These are phyloP conservation scores for Elymnias hypermnestra DNA, from an alignment of 1,140 invertebrate species.

Conservation along the genomic window DNA sequence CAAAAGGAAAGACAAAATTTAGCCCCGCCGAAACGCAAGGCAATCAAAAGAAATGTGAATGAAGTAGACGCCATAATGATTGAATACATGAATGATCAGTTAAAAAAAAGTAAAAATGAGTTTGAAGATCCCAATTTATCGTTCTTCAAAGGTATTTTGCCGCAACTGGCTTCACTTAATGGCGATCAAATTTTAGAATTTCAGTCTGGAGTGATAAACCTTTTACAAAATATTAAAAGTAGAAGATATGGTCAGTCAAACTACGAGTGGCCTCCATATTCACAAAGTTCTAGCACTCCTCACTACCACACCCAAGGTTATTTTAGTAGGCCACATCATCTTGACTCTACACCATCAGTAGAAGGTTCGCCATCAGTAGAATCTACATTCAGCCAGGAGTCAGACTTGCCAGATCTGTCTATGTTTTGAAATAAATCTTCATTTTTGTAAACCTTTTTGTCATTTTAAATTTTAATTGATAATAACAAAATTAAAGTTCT, in stretches of 20 bases:
- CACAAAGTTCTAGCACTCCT: neutral
- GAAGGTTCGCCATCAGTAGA: neutral
- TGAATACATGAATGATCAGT: neutral
- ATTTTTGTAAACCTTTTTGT: no score
- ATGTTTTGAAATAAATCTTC: no score
- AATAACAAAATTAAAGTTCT: neutral
- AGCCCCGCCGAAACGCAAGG: no score
- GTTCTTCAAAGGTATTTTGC: slow-evolving; percentile 9
- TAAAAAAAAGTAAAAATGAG: neutral
- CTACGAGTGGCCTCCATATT: neutral
- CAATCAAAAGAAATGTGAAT: neutral
- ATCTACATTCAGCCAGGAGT: no score
- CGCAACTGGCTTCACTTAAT: slow-evolving; percentile 19
- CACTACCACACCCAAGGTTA: neutral
- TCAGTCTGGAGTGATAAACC: slow-evolving; percentile 26
- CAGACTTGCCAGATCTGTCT: no score
- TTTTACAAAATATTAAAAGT: slow-evolving; percentile 28
- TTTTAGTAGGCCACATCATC: neutral
- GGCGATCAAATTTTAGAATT: slow-evolving; percentile 28
- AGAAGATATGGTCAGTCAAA: slow-evolving; percentile 2
- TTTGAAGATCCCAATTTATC: neutral
- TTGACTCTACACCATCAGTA: neutral
- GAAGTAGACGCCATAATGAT: neutral
- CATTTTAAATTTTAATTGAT: no score
- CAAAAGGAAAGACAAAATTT: neutral